phyloP scores from a whole-genome alignment of 2,797 vertebrate genomes.

The Gymnocypris eckloni region DNA sequence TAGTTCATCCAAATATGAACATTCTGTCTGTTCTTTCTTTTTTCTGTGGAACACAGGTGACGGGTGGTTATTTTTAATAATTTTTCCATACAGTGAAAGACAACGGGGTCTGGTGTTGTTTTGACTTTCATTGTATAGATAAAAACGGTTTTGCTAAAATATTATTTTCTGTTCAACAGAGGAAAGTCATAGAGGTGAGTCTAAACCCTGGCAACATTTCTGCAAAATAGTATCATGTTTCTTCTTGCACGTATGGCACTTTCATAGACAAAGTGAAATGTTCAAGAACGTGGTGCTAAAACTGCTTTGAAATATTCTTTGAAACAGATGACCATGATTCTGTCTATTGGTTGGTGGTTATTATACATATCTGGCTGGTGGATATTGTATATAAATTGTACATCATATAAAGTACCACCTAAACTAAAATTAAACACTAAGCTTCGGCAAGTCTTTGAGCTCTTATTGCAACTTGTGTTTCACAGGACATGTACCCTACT shows the following conservation, averaged over 20 bases:
- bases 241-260: not conserved
- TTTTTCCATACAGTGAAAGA: not conserved
- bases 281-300: not conserved
- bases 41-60: not conserved
- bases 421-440: not conserved
- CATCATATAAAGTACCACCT: not conserved
- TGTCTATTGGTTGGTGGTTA: no score
- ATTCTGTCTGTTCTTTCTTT: not conserved
- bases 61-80: not conserved
- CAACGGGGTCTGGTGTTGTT: not conserved
- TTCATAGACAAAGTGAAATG: not conserved
- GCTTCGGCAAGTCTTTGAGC: not conserved
- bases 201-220: not conserved
- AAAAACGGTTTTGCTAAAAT: not conserved
- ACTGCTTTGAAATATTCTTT: not conserved
- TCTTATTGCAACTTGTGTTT: not conserved
- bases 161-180: not conserved
- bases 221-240: not conserved
- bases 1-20: conserved; percentile 33
- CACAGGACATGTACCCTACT: not conserved
- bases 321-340: not conserved
- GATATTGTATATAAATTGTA: not conserved
- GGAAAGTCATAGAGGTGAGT: not conserved
- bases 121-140: not conserved
- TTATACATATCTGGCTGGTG: not conserved